Base-by-base conservation (phyloP, 2,888 invertebrate species). In the Harpalus rufipes region DNA sequence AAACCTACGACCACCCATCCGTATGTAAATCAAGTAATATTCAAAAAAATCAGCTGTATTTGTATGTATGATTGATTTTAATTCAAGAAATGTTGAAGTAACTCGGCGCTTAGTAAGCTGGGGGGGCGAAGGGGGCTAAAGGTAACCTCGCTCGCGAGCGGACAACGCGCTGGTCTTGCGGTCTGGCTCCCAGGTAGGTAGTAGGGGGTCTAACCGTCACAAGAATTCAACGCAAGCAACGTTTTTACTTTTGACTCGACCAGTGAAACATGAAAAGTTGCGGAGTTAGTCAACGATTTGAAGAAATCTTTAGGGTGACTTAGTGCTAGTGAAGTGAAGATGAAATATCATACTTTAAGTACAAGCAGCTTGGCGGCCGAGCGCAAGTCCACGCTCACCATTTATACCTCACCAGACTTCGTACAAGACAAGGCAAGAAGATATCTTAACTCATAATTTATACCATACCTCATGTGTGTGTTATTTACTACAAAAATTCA, bases 311-410 rank as follows among this genome's bases (percentile, higher is more conserved):
- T 16, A 16, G 41, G 16, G 18, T 14, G 59, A 59, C 16, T 0
- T 25, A 63, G 18, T 25, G 63, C 16, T 14, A 10, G 41, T 74
- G 44, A 10, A 44, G 16, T 44, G 44, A 63, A 7, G 5, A 91
- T 94, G 94, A 94, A 94, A 92, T 94, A 94, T 91, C 93, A 93
- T 87, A 93, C 93, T 87, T 93, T 94, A 32, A 93, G 94, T 88
- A 93, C 94, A 87, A 94, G 94, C 90, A 94, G 94, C 90, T 92
- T 94, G 89, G 93, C 93, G 89, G 93, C 93, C 89, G 95, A 95
- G 89, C 93, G 93, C 88, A 94, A 94, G 88, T 94, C 94, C 65
- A 93, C 94, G 86, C 92, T 95, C 86, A 95, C 94, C 88, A 94
- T 94, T 87, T 94, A 94, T 88, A 93, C 94, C 86, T 93, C 94